phyloP scores from a whole-genome alignment of 2,888 invertebrate species.

The Nemotelus nigrinus region DNA sequence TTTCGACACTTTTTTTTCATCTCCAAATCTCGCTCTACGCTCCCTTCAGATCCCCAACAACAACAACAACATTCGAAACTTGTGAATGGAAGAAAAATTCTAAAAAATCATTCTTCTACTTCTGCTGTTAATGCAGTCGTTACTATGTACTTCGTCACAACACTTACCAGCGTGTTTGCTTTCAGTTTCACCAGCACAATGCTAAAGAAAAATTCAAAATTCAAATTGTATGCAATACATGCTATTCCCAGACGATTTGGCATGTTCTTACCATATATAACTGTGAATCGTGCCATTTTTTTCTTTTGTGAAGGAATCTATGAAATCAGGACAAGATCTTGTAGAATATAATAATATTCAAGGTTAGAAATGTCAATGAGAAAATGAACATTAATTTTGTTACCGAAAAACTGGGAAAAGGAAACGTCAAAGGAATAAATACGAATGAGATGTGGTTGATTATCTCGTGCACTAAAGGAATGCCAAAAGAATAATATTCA shows the following conservation, averaged over 20 bases:
- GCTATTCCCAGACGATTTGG: slow-evolving; percentile 48
- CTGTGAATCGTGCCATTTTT: not conserved
- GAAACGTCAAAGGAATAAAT: slow-evolving; percentile 26
- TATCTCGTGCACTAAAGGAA: not conserved
- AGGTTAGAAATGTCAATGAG: slow-evolving; percentile 38
- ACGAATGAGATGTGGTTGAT: slow-evolving; percentile 34
- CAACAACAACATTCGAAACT: not conserved
- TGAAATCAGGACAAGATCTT: too few relatives aligned
- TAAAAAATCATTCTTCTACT: slow-evolving; percentile 40
- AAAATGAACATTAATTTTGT: slow-evolving; percentile 19
- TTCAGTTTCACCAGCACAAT: not conserved
- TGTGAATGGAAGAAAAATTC: slow-evolving; percentile 36
- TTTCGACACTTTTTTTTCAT: not conserved
- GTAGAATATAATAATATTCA: not conserved
- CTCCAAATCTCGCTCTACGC: not conserved
- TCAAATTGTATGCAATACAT: slow-evolving; percentile 26
- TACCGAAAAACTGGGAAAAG: slow-evolving; percentile 26
- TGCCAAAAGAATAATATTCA: too few relatives aligned
- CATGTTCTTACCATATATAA: slow-evolving; percentile 15
- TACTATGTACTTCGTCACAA: not conserved
- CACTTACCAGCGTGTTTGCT: too few relatives aligned
- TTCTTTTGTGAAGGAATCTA: too few relatives aligned
- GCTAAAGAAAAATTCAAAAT: slow-evolving; percentile 42
- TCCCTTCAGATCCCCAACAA: not conserved
- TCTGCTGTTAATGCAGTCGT: not conserved